Evolutionary conservation across 2,888 invertebrate genomes (phyloP), one percentile per base, ranked within the genome.

Genomic region (Scaptomyza tumidula): DNA sequence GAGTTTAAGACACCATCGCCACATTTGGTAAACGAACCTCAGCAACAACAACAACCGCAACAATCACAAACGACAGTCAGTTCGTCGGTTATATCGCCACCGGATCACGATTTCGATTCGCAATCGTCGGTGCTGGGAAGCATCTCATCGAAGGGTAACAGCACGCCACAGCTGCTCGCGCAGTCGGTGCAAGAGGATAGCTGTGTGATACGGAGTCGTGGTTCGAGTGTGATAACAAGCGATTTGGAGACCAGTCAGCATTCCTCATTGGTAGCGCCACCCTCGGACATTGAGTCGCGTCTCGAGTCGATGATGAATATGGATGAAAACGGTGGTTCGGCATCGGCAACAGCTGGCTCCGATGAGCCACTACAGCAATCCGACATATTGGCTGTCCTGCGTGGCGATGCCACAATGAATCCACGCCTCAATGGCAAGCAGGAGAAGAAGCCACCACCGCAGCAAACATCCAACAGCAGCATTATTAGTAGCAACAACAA

Each of bases 1-100:
- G 91, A 91, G 66, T 91, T 92, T 55, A 92, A 92, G 72, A 91
- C 90, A 24, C 91, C 92, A 54, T 94, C 94, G 16, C 94, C 94
- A 43, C 89, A 92, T 49, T 60, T 90, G 48, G 86, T 90, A 4
- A 86, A 70, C 31, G 75, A 82, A 33, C 71, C 67, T 7, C 63
- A 53, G 10, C 71, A 80, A 31, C 71, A 61, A 7, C 78, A 63
- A 11, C 69, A 78, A 27, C 71, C 59, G 6, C 78, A 63, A 7
- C 66, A 68, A 6, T 59, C 50, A 6, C 74, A 68, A 10, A 31
- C 71, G n/a, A 45, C 31, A 27, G 37, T 16, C 6, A 78, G 85
- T 1, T 88, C 89, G 2, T 66, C 84, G 6, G 86, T 90, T 6
- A 88, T 91, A 46, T 91, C 91, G 39, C 91, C 92, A 0, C 93